Base-by-base conservation (phyloP, 2,888 invertebrate genomes). In the Polydrusus pterygomalis region DNA sequence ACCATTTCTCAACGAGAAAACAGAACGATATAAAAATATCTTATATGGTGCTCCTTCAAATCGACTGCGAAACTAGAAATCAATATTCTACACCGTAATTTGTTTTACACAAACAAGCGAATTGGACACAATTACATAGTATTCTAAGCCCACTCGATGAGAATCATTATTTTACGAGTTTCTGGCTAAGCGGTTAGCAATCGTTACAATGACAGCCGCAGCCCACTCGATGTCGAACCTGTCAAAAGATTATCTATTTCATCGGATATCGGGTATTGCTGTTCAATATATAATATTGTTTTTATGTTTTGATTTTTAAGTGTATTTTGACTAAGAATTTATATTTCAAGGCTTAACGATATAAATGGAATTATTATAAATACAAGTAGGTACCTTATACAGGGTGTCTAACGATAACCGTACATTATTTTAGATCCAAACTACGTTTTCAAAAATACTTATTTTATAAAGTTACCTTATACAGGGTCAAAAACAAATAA, bases 41-140 rank as follows among this genome's bases (percentile, higher is more conserved):
- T 34, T 56, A 15, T n/a, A 7, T 56, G 15, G 34, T 56, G n/a
- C 34, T n/a, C 9, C 15, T n/a, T 34, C 56, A 15, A 30, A 34
- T 34, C 9, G 15, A 34, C 30, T 34, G n/a, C 40, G 10, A 56
- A 51, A 51, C 54, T 13, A n/a, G 9, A 18, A 51, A 68, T 18
- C 54, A 20, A 51, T 40, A 54, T 11, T 40, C 15, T 10, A 56
- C 47, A 43, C 62, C 9, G 74, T 74, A 74, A 74, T 74, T 74
- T 74, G 74, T 74, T 68, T 43, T 68, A 69, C 69, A 69, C 40
- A 69, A 68, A 68, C 74, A 74, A 73, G 62, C 68, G 43, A 69
- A 74, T 67, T 60, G 74, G 74, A 74, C 74, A 74, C 74, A 68
- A 74, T 74, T 74, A 74, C 74, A 74, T 54, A 49, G 68, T 51